These are phyloP conservation scores for Crambe crambe DNA, from an alignment of 37 sponge, comb jelly and placozoan genomes.

Conservation along the genomic window DNA sequence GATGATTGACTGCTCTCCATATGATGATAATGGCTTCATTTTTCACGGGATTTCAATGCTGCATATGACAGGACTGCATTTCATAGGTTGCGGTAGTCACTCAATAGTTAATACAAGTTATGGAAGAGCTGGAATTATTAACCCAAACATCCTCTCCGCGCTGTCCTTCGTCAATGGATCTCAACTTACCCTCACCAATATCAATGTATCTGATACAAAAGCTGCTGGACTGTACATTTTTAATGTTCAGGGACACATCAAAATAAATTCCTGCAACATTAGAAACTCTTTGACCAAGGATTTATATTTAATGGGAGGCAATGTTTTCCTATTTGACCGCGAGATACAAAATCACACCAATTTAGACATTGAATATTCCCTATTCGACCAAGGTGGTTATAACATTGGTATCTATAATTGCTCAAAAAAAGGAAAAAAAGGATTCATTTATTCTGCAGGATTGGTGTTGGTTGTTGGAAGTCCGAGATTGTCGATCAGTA, in stretches of 20 bases:
- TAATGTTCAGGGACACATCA: not conserved
- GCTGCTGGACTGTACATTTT: not conserved
- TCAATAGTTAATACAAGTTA: not conserved
- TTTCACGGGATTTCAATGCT: not conserved
- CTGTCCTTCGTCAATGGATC: not conserved
- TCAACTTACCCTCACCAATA: not conserved
- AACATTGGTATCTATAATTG: too few relatives aligned
- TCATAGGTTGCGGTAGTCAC: not conserved
- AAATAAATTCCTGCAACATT: not conserved
- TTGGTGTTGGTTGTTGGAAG: not conserved
- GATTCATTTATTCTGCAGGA: constrained; percentile 2
- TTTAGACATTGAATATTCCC: not conserved
- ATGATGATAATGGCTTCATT: not conserved
- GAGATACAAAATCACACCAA: not conserved
- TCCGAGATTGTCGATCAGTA: not conserved
- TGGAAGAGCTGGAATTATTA: not conserved
- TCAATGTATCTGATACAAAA: not conserved
- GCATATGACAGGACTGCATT: not conserved
- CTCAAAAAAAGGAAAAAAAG: too few relatives aligned
- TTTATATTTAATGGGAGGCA: not conserved
- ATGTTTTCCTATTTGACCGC: not conserved
- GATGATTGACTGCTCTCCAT: not conserved
- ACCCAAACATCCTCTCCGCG: not conserved
- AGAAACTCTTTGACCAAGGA: not conserved
- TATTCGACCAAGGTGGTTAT: not conserved